Conservation (phyloP, 2,113 vertebrate genomes). For the Myotis davidii region DNA sequence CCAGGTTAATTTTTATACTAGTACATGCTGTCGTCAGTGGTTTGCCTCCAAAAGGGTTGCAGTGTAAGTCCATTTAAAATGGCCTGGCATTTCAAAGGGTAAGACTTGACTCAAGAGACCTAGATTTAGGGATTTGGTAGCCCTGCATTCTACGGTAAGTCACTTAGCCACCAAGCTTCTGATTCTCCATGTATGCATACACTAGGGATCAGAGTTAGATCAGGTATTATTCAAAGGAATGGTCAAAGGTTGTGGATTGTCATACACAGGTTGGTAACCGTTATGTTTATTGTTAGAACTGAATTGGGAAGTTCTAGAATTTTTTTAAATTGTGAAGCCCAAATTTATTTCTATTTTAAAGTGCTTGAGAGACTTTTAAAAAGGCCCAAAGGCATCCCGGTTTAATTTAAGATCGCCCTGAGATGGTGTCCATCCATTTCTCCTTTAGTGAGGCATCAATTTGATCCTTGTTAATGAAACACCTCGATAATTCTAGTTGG, state of each 20-base stretch:
- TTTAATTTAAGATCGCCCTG: too few species aligned
- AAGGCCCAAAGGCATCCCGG: too few species aligned
- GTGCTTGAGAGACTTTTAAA: too few species aligned
- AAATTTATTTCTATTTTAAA: too few species aligned
- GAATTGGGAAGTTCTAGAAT: not conserved
- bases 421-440: too few species aligned
- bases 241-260: not conserved
- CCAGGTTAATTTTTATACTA: not conserved
- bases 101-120: not conserved
- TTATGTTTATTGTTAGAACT: not conserved
- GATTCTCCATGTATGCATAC: not conserved
- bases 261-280: not conserved
- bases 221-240: not conserved
- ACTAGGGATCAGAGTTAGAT: not conserved
- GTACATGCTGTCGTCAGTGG: accelerated
- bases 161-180: not conserved
- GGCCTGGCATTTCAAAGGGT: not conserved
- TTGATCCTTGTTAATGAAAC: too few species aligned
- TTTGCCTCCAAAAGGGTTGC: not conserved
- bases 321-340: too few species aligned
- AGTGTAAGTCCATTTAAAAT: not conserved
- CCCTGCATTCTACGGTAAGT: not conserved
- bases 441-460: too few species aligned
- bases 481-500: too few species aligned
- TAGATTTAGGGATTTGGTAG: not conserved